phyloP scores from a whole-genome alignment of 2,113 vertebrate species.

The Telmatochromis brichardi region DNA sequence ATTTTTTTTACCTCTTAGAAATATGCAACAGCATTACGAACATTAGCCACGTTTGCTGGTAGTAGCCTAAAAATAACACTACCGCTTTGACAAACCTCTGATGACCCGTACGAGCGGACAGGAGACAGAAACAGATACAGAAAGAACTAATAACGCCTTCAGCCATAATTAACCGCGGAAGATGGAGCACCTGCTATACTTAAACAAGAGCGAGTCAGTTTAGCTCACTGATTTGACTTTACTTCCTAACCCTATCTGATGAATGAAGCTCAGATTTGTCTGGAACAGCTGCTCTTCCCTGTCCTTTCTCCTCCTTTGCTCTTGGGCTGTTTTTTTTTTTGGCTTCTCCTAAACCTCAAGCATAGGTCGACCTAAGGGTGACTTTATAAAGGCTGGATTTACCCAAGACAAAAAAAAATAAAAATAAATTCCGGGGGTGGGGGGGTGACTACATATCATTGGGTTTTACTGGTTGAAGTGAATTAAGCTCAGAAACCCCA shows the following conservation, averaged over 20 bases:
- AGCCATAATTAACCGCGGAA: slow-evolving; percentile 53
- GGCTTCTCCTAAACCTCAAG: neutral
- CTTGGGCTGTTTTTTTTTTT: neutral
- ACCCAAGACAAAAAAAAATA: neutral
- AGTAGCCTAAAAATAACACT: neutral
- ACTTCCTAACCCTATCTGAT: slow-evolving; percentile 32
- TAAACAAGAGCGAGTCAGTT: slow-evolving; percentile 34
- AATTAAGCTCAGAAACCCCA: neutral
- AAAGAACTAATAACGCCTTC: slow-evolving; percentile 42
- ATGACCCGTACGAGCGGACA: neutral
- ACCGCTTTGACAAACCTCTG: slow-evolving; percentile 20
- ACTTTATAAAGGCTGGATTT: slow-evolving; percentile 7
- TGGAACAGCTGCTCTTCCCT: slow-evolving; percentile 31
- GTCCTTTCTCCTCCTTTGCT: neutral
- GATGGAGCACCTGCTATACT: slow-evolving; percentile 45
- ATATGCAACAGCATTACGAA: neutral
- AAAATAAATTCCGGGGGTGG: neutral
- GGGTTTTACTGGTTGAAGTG: neutral
- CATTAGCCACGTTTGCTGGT: neutral
- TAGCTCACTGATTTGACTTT: slow-evolving; percentile 40
- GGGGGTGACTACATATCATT: neutral
- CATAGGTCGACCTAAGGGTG: slow-evolving; percentile 5
- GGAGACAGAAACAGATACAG: slow-evolving; percentile 20
- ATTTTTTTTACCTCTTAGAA: neutral
- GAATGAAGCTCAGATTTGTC: neutral